Evolutionary conservation across 2,797 vertebrate species (phyloP).

Genomic region (Scomberomorus guttatus): DNA sequence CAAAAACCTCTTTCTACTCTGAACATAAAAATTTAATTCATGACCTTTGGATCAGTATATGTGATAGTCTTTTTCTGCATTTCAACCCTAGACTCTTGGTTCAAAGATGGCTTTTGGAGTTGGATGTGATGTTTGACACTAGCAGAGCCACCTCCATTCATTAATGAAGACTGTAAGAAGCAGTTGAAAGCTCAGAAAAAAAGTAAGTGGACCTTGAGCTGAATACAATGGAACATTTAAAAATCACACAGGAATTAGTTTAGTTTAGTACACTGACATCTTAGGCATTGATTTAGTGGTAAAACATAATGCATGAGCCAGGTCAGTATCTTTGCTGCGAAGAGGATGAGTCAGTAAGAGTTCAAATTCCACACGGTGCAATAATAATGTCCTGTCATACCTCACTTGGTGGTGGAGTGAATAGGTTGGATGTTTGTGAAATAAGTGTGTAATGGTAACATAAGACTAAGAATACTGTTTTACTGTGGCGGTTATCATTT

Average conservation of each 20-base stretch:
- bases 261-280: background rate
- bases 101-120: background rate
- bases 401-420: conserved; percentile 2
- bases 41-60: background rate
- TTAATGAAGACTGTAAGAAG: background rate
- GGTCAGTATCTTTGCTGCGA: conserved; percentile 15
- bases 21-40: background rate
- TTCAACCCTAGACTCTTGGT: too few species aligned
- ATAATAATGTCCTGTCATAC: conserved; percentile 11
- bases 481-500: background rate
- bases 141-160: background rate
- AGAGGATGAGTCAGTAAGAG: conserved; percentile 24
- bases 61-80: background rate
- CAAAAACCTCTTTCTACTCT: background rate
- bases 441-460: background rate
- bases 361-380: conserved; percentile 44
- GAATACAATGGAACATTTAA: background rate
- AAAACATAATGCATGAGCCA: background rate
- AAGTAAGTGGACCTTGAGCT: background rate
- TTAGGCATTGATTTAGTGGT: conserved; percentile 2
- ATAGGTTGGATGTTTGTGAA: conserved; percentile 25
- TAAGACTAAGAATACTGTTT: conserved; percentile 1
- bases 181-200: background rate
- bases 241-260: background rate
- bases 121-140: background rate